These are phyloP conservation scores for Dicrostonyx torquatus DNA, from an alignment of 2,797 vertebrate species.

Conservation along the genomic window DNA sequence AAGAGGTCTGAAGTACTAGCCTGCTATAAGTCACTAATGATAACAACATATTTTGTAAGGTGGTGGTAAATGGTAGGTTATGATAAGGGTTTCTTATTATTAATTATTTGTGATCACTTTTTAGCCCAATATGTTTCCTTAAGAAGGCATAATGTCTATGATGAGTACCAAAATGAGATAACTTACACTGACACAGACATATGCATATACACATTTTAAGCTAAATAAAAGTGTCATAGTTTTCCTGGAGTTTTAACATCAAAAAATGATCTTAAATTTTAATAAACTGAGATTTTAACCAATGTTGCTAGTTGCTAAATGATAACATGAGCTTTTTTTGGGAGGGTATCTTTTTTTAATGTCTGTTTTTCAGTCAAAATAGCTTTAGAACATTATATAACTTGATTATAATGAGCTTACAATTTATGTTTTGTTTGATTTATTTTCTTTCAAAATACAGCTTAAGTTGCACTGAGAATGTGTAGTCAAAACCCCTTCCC, in stretches of 20 bases:
- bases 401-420: neutral
- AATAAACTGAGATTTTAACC: conserved; percentile 31
- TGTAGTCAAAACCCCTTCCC: neutral
- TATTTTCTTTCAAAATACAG: neutral
- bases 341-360: neutral
- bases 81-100: conserved; percentile 36
- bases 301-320: neutral
- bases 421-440: neutral
- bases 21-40: conserved; percentile 61
- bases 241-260: conserved; percentile 25
- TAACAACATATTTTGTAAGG: conserved; percentile 61
- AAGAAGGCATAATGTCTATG: neutral
- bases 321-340: neutral
- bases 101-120: conserved; percentile 37
- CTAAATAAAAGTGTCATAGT: neutral
- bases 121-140: neutral
- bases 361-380: neutral
- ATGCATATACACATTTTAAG: neutral
- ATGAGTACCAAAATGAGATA: neutral
- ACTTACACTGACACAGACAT: neutral
- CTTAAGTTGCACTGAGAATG: neutral
- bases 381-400: neutral
- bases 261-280: conserved; percentile 26
- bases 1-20: conserved; percentile 50
- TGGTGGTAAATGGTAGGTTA: conserved; percentile 27